A percentile compares a stretch with the other conserved stretches of the same genome.
These are phyloP conservation scores for Pristionchus pacificus DNA, from an alignment of 1,140 invertebrate genomes.

Conservation along the genomic window DNA sequence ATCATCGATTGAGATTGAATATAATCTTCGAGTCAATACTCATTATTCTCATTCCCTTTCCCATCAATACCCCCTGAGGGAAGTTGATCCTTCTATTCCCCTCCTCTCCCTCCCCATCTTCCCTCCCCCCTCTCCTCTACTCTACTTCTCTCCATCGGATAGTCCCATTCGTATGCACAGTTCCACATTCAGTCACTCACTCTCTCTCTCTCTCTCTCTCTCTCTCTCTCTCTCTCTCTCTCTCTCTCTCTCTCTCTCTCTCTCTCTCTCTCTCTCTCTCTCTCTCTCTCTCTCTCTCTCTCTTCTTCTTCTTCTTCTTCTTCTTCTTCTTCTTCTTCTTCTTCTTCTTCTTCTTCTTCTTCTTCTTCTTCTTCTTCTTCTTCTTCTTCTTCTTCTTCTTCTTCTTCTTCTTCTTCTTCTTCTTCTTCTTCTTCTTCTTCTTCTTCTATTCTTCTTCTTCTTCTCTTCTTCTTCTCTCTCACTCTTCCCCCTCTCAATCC, in stretches of 20 bases:
- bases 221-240: background rate
- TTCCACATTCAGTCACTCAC: background rate
- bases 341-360: background rate
- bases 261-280: background rate
- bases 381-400: background rate
- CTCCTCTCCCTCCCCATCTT: no score
- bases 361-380: background rate
- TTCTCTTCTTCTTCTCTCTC: constrained; percentile 4
- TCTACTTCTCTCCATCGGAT: no score
- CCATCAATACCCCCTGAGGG: no score
- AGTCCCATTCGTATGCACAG: no score
- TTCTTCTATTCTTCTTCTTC: constrained; percentile 8
- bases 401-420: background rate
- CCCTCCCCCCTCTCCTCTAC: no score
- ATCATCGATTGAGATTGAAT: no score
- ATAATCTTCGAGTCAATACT: no score
- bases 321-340: background rate
- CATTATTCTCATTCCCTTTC: no score
- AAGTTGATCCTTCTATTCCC: no score
- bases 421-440: background rate
- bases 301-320: background rate
- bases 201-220: constrained; percentile 4
- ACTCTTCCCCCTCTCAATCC: constrained; percentile 15
- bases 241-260: constrained; percentile 1
- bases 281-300: constrained; percentile 1